These are phyloP conservation scores for Trematocara macrostoma DNA, from an alignment of 2,113 vertebrate genomes.

Conservation along the genomic window DNA sequence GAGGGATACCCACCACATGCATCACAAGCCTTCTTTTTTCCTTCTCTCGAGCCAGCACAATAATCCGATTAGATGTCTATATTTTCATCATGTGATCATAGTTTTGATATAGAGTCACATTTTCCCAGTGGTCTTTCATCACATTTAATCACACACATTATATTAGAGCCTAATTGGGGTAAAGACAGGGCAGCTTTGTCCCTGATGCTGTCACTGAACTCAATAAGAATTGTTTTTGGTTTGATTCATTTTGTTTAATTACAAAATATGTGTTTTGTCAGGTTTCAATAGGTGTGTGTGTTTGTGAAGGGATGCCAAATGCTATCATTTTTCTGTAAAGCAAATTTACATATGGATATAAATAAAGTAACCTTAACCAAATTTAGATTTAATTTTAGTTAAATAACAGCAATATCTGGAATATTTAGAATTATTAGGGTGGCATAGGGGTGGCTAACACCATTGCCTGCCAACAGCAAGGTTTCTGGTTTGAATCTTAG, in stretches of 20 bases:
- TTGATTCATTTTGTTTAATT: not conserved
- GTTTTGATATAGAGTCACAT: not conserved
- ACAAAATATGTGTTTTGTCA: not conserved
- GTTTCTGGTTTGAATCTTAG: not conserved
- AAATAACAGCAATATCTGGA: not conserved
- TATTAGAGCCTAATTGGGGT: not conserved
- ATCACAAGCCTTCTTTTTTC: not conserved
- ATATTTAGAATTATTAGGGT: not conserved
- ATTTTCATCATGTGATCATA: not conserved
- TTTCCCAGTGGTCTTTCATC: not conserved
- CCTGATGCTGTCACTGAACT: not conserved
- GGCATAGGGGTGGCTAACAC: not conserved
- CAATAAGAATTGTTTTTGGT: not conserved
- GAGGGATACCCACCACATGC: constrained; percentile 34
- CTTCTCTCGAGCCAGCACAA: not conserved
- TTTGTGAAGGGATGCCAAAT: not conserved
- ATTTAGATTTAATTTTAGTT: not conserved
- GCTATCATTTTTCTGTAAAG: not conserved
- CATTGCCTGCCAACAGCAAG: not conserved
- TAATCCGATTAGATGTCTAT: not conserved
- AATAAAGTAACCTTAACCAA: not conserved
- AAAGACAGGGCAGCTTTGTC: not conserved
- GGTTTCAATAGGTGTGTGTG: not conserved
- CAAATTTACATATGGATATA: not conserved
- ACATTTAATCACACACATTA: not conserved